A percentile compares a stretch with the other conserved stretches of the same genome.
Evolutionary conservation across 2,113 vertebrate species (phyloP).

Genomic region (Myotis davidii): DNA sequence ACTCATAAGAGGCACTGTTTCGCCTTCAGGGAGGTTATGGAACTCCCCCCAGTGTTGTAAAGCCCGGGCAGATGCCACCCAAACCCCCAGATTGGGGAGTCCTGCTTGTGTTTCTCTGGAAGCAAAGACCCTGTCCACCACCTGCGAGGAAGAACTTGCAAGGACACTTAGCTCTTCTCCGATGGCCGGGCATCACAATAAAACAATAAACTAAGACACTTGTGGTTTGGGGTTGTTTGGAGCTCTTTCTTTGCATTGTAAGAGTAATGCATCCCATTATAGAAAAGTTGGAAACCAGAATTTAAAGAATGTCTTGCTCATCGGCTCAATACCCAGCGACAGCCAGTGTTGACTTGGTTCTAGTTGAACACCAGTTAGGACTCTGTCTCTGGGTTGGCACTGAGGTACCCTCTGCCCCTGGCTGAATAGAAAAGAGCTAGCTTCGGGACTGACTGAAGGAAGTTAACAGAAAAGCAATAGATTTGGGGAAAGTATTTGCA

Average conservation of each 20-base stretch:
- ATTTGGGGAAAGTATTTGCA: background rate
- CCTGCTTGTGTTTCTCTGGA: background rate
- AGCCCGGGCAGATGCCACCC: background rate
- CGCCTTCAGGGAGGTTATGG: background rate
- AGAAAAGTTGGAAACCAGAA: constrained; percentile 17
- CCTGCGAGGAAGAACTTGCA: background rate
- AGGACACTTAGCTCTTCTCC: background rate
- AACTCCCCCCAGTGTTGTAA: background rate
- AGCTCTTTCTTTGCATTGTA: background rate
- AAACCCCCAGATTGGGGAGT: background rate
- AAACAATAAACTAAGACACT: background rate
- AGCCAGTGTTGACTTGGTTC: background rate
- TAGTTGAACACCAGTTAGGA: background rate
- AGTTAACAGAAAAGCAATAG: background rate
- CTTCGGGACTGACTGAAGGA: too few species aligned
- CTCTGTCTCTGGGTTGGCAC: background rate
- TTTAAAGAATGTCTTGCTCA: background rate
- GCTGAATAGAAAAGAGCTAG: background rate
- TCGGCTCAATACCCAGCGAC: background rate
- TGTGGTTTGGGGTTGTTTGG: background rate
- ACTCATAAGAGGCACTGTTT: background rate
- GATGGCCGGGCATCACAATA: background rate
- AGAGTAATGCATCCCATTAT: background rate
- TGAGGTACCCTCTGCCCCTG: background rate
- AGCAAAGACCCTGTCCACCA: background rate